Evolutionary conservation across 2,888 invertebrate species (phyloP), one percentile per base, ranked within the genome.

Genomic region (Mimas tiliae): DNA sequence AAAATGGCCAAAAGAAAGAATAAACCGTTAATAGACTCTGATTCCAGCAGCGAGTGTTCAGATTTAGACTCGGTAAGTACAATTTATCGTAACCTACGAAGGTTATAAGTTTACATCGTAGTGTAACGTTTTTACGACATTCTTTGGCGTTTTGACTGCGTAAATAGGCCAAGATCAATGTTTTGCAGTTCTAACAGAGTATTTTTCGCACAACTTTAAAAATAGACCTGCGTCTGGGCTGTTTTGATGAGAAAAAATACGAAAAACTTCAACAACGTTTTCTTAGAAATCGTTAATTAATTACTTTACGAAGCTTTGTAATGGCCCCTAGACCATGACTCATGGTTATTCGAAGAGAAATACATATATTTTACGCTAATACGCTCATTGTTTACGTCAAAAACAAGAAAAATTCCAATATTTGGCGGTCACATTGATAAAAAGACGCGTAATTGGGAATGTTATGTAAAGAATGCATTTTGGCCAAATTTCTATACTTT

Each of bases 1-100:
- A 84, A 80, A 89, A 97, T 97, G 97, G 97, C 96, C 77, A 97
- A 97, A 93, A 95, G 97, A 75, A 97, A 97, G 89, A 97, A 96
- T 87, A 96, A 97, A 85, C 96, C 96, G 51, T 91, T 97, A 71
- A 96, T 97, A 76, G 97, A 97, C 85, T 97, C 97, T 27, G 97
- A 97, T 86, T 96, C 96, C 68, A 97, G 97, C 87, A 96, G 96
- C 87, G 96, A 96, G 77, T 96, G 95, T 74, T 97, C 97, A 65
- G 97, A 98, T 92, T 94, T 97, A 81, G 97, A 97, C 88, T 96
- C 97, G 79, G 97, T 97, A 94, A 96, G 96, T 94, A 70, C 74
- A 68, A 75, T 77, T 75, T 74, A 64, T 71, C 66, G 71, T 69
- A 68, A 71, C 81, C 78, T 78, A 76, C 70, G 70, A 65, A 81